A percentile compares a stretch with the other conserved stretches of the same genome.
These are phyloP conservation scores for Mactra quadrangularis DNA, from an alignment of 1,140 invertebrate species.

Conservation along the genomic window DNA sequence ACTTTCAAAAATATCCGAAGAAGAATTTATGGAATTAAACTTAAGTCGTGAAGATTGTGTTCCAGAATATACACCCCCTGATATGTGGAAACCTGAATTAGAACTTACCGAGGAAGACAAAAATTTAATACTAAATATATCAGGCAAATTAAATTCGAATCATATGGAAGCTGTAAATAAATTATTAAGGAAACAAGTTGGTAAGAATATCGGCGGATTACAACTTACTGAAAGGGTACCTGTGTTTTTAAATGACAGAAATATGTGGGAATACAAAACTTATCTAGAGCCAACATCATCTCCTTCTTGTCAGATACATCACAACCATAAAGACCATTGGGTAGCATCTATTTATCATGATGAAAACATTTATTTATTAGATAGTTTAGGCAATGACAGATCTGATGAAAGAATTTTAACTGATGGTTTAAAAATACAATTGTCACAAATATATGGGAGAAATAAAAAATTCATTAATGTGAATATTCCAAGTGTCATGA, in stretches of 20 bases:
- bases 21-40: background rate
- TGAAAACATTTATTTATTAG: background rate
- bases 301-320: background rate
- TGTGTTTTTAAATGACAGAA: background rate
- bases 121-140: background rate
- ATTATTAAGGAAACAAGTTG: background rate
- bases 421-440: conserved; percentile 20
- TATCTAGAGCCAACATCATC: background rate
- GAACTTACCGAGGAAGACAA: background rate
- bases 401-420: conserved; percentile 4
- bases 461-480: too few relatives aligned
- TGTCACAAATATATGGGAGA: background rate
- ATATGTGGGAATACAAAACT: background rate
- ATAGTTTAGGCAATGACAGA: background rate
- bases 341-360: background rate
- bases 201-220: background rate
- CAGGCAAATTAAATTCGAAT: background rate
- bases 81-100: background rate
- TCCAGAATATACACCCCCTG: background rate
- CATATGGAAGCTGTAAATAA: conserved; percentile 1
- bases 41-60: background rate
- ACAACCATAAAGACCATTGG: conserved; percentile 13
- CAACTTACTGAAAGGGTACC: conserved; percentile 13
- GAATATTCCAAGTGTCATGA: background rate
- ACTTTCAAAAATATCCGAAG: background rate